Conservation (phyloP, 2,888 invertebrate genomes). For the Ormyrus labotus region DNA sequence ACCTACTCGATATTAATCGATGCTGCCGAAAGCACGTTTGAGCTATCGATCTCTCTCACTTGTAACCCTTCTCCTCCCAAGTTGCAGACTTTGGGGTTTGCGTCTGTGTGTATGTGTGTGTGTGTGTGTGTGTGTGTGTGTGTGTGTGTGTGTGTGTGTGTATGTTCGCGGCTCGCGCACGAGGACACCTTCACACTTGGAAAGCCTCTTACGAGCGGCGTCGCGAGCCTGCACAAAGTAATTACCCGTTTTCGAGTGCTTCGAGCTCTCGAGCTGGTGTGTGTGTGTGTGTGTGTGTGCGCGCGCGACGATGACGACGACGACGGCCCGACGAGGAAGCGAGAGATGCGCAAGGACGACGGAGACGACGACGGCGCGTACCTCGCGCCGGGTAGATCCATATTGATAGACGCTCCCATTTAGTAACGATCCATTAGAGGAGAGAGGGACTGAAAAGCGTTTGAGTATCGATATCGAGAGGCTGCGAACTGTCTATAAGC, state of each 20-base stretch:
- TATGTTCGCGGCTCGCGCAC: not conserved
- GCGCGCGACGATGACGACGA: no score
- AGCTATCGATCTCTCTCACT: slow-evolving; percentile 54
- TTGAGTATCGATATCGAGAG: slow-evolving; percentile 48
- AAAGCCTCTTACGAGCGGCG: not conserved
- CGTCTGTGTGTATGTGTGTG: not conserved
- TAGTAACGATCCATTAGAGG: slow-evolving; percentile 56
- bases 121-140: not conserved
- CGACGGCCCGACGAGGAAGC: no score
- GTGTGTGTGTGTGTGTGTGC: no score
- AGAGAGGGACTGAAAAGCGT: slow-evolving; percentile 18
- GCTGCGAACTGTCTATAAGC: slow-evolving; percentile 6
- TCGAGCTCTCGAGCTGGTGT: not conserved
- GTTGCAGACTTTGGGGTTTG: slow-evolving; percentile 36
- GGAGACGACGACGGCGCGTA: slow-evolving; percentile 18
- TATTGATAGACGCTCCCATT: slow-evolving; percentile 57
- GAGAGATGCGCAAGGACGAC: not conserved
- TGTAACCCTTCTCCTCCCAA: not conserved
- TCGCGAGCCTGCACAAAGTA: slow-evolving; percentile 49
- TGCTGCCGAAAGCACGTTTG: slow-evolving; percentile 54
- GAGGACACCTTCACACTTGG: not conserved
- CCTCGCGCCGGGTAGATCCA: slow-evolving; percentile 46
- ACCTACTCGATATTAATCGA: slow-evolving; percentile 52
- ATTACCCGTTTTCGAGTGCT: slow-evolving; percentile 55
- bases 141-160: not conserved